Evolutionary conservation across 2,797 vertebrate genomes (phyloP), one percentile per base, ranked within the genome.

Genomic region (Enteromius radiatus): DNA sequence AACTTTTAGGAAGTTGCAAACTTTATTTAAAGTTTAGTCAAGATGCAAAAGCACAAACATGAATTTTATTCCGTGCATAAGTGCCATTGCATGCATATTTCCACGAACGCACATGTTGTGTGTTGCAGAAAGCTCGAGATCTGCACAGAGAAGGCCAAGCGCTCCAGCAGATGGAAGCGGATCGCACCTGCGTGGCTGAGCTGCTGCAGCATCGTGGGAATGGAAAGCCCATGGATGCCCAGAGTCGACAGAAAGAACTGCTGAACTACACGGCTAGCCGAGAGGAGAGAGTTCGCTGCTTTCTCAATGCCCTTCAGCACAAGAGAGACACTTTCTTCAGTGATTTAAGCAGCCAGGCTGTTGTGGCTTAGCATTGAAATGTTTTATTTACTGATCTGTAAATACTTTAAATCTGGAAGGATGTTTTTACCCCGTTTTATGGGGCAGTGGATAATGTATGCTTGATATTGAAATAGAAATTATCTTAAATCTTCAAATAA

Each of bases 61-160:
- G 28, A 74, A 63, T 31, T 31, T 31, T 17, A 33, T 31, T 63
- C 15, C 1, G 2, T 31, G 7, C 26, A 7, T 26, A 12, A 3
- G 15, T 31, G 26, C 1, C 2, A 4, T 31, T 71, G 3, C 9
- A 31, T 21, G 6, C 12, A 17, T 36, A 15, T 74, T n/a, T 19
- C 6, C 68, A 11, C 78, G 49, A 81, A 4, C 17, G 38, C 15
- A 12, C 28, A 12, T 52, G 3, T 68, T 8, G 14, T 64, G 6
- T 59, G 19, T 52, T 89, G 45, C 76, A 99, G 98, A 99, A 97
- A 94, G 97, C 97, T 84, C 93, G 94, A 91, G 96, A 98, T 52
- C 90, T 95, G 74, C 96, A 99, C 91, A 90, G 87, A 89, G 96
- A 97, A 83, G 94, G 95, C 41, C 95, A 94, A 92, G 93, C 89